phyloP scores from a whole-genome alignment of 2,113 vertebrate genomes.

The Morone chrysops region DNA sequence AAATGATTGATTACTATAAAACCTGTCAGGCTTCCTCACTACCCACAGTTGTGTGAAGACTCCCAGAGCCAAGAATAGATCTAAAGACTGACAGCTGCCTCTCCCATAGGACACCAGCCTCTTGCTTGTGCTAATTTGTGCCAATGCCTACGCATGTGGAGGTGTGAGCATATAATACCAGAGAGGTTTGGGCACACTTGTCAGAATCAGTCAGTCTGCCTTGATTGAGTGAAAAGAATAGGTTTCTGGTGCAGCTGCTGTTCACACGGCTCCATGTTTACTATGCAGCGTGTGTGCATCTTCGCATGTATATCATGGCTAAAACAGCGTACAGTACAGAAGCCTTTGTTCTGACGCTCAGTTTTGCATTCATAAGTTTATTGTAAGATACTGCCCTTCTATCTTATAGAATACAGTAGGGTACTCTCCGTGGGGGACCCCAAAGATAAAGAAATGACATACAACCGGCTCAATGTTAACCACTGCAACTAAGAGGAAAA shows the following conservation, averaged over 20 bases:
- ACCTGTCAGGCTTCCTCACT: slow-evolving; percentile 49
- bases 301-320: not conserved
- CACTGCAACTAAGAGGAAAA: slow-evolving; percentile 29
- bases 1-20: slow-evolving; percentile 74
- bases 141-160: slow-evolving; percentile 61
- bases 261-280: slow-evolving; percentile 12
- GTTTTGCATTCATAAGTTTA: slow-evolving; percentile 12
- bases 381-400: not conserved
- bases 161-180: slow-evolving; percentile 59
- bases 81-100: slow-evolving; percentile 76
- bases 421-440: slow-evolving; percentile 39
- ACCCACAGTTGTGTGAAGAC: slow-evolving; percentile 36
- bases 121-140: slow-evolving; percentile 75
- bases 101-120: slow-evolving; percentile 67
- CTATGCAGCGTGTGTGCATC: not conserved
- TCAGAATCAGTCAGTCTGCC: slow-evolving; percentile 47
- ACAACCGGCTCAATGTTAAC: slow-evolving; percentile 71
- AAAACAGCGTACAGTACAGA: not conserved
- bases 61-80: slow-evolving; percentile 76
- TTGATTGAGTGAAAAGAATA: slow-evolving; percentile 54
- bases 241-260: slow-evolving; percentile 26
- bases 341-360: slow-evolving; percentile 9
- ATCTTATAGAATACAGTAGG: slow-evolving; percentile 5
- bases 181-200: slow-evolving; percentile 57
- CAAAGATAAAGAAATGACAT: slow-evolving; percentile 45